These are phyloP conservation scores for Phrynocephalus guinanensis DNA, from an alignment of 2,797 vertebrate genomes.

Conservation along the genomic window DNA sequence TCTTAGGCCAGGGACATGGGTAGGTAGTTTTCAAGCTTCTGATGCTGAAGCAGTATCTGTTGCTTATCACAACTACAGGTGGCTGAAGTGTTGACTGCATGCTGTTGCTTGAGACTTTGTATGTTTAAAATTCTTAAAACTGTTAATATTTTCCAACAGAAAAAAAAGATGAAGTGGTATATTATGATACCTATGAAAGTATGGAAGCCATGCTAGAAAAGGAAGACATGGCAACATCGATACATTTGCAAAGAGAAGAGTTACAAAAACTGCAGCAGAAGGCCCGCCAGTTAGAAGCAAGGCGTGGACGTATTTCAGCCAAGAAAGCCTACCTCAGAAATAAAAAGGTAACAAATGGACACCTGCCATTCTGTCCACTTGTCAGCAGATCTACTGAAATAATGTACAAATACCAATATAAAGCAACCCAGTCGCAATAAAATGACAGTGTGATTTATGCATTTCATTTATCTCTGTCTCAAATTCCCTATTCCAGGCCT, in stretches of 20 bases:
- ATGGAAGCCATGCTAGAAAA: conserved; percentile 94
- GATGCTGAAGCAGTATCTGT: not conserved
- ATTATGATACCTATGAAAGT: conserved; percentile 96
- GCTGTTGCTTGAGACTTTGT: not conserved
- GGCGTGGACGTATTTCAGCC: conserved; percentile 93
- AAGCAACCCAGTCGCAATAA: not conserved
- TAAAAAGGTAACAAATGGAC: conserved; percentile 87
- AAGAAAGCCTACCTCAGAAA: conserved; percentile 99
- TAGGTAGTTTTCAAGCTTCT: not conserved
- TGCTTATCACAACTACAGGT: not conserved
- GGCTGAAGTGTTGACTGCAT: not conserved
- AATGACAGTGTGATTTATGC: not conserved
- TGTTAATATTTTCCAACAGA: conserved; percentile 79
- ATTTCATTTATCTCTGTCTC: not conserved
- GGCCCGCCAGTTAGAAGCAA: conserved; percentile 93
- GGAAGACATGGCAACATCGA: conserved; percentile 79
- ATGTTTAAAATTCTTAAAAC: conserved; percentile 26
- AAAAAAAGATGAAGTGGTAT: conserved; percentile 95
- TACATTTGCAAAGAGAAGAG: conserved; percentile 86
- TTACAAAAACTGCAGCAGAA: conserved; percentile 89
- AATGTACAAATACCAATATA: not conserved
- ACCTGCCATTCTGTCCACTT: not conserved
- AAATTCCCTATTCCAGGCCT: not conserved
- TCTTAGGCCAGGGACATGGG: not conserved
- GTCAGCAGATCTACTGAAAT: not conserved